These are phyloP conservation scores for Drosophila pseudotakahashii DNA, from an alignment of 2,888 invertebrate genomes.

Conservation along the genomic window DNA sequence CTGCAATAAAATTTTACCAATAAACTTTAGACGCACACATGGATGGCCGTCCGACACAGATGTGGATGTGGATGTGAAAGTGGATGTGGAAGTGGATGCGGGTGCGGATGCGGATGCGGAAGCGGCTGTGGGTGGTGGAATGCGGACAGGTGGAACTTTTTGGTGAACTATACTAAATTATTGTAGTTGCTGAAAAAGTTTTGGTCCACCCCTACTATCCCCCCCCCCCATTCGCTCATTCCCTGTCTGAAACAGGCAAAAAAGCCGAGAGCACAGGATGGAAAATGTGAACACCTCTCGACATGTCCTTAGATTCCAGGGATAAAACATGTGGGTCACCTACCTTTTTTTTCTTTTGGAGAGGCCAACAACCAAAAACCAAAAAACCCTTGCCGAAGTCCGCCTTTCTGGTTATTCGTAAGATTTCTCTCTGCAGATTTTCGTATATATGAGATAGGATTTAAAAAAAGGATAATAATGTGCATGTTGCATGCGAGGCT, in stretches of 20 bases:
- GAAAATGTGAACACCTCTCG: slow-evolving; percentile 59
- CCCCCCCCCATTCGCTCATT: not conserved
- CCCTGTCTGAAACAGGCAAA: slow-evolving; percentile 14
- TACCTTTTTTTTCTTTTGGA: too few species aligned
- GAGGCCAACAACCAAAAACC: too few species aligned
- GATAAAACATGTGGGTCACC: not conserved
- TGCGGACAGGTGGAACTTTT: slow-evolving; percentile 76
- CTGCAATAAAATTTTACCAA: slow-evolving; percentile 79
- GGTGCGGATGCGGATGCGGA: slow-evolving; percentile 1
- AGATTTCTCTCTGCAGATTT: too few species aligned
- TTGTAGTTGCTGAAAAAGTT: slow-evolving; percentile 76
- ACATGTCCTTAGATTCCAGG: slow-evolving; percentile 39
- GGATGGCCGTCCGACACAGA: slow-evolving; percentile 32
- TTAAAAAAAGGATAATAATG: too few species aligned
- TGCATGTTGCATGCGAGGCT: too few species aligned
- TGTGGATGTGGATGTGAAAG: slow-evolving; percentile 4
- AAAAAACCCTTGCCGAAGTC: too few species aligned
- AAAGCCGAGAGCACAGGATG: slow-evolving; percentile 6
- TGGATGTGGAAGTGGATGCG: not conserved
- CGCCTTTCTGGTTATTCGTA: too few species aligned
- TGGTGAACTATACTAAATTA: slow-evolving; percentile 75
- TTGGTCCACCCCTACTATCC: slow-evolving; percentile 1
- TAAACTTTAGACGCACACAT: slow-evolving; percentile 69
- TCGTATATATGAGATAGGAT: too few species aligned
- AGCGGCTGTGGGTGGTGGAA: slow-evolving; percentile 13